Base-by-base conservation (phyloP, 2,113 vertebrate genomes). In the Hiodon alosoides region DNA sequence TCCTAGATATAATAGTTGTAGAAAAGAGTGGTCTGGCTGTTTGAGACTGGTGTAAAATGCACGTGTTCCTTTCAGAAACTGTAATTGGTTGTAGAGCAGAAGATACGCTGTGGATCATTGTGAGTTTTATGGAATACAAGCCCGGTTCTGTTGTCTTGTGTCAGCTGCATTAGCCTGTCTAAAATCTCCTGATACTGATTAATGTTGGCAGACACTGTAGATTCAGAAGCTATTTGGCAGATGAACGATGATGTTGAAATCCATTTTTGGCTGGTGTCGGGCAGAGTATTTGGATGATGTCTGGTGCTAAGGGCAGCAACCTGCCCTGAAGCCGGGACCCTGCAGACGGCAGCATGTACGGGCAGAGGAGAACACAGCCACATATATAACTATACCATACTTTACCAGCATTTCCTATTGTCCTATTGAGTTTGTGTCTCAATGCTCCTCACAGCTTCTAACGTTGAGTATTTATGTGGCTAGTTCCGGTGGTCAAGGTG, bases 211-310 rank as follows among this genome's bases (percentile, higher is more conserved):
- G 71, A 72, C n/a, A 62, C 6, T 11, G 4, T 59, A 62, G 47
- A 62, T 72, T 17, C 71, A 47, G 2, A 60, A 72, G 71, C 71
- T 62, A 62, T 60, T 72, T 72, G 14, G n/a, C 59, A 50, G 59
- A 62, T 62, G 48, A 72, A 52, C 62, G 58, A 72, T 72, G 58
- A 72, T 72, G 52, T 31, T 47, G 2, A 9, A 5, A 10, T 57
- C 55, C 46, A 55, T 71, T 50, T 60, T 71, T 65, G 60, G 50
- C 51, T 66, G 72, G 72, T 62, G 51, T 54, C 51, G 54, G 50
- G 48, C 72, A 55, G 72, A 64, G 72, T 71, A 50, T 71, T 54
- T 50, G 58, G 57, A 10, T 1, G n/a, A 60, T 0, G 57, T 57
- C 57, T 60, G 70, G 70, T 31, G 51, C 48, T 13, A 16, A 7